A percentile compares a stretch with the other conserved stretches of the same genome.
These are phyloP conservation scores for Acleris emargana DNA, from an alignment of 2,888 invertebrate species.

Conservation along the genomic window DNA sequence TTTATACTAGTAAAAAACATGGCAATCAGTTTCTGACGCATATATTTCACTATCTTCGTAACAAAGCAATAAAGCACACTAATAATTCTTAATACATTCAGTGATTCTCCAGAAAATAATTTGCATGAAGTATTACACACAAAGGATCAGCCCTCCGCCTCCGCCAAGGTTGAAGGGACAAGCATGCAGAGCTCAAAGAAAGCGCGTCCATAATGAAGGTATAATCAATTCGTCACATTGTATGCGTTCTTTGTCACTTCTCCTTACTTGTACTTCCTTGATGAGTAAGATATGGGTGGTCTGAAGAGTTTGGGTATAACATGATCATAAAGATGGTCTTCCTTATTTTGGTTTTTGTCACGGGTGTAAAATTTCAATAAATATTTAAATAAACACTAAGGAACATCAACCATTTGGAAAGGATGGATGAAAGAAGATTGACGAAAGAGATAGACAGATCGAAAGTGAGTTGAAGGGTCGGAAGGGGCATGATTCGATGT, in stretches of 20 bases:
- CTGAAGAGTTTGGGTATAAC: slow-evolving; percentile 4
- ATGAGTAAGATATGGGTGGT: slow-evolving; percentile 12
- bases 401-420: too few species aligned
- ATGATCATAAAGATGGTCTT: slow-evolving; percentile 10
- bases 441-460: too few species aligned
- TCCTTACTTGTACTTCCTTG: slow-evolving; percentile 22
- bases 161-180: slow-evolving; percentile 2
- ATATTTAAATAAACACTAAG: too few species aligned
- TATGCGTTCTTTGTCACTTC: slow-evolving; percentile 2
- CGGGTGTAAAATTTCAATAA: too few species aligned
- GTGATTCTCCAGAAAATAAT: slow-evolving; percentile 3
- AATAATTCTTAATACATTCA: slow-evolving; percentile 1
- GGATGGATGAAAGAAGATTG: too few species aligned
- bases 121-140: neutral
- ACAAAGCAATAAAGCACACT: neutral
- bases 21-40: too few species aligned
- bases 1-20: too few species aligned
- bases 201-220: neutral
- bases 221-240: slow-evolving; percentile 4
- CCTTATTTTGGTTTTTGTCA: slow-evolving; percentile 1
- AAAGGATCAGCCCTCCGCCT: neutral
- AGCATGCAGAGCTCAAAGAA: slow-evolving; percentile 2
- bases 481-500: too few species aligned
- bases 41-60: too few species aligned
- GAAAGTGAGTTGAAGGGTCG: too few species aligned